A percentile compares a stretch with the other conserved stretches of the same genome.
phyloP scores from a whole-genome alignment of 2,797 vertebrate genomes.

The Lacerta agilis region DNA sequence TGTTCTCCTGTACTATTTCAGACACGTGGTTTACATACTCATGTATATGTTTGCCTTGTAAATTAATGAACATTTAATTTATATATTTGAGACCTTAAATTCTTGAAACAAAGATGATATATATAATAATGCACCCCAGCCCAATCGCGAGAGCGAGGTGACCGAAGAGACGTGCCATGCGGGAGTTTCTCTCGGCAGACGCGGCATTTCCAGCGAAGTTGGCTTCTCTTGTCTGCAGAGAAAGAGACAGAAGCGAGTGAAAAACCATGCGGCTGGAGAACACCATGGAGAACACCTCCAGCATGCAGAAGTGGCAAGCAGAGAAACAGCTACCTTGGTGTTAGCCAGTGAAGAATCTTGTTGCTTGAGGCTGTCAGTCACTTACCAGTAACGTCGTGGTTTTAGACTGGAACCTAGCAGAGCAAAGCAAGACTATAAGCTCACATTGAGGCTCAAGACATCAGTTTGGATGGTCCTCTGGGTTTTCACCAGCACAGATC shows the following conservation, averaged over 20 bases:
- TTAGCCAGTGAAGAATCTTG: neutral
- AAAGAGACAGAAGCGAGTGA: neutral
- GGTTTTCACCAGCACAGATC: neutral
- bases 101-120: neutral
- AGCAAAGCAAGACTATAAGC: no score
- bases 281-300: no score
- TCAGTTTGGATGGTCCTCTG: neutral
- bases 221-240: slow-evolving; percentile 11
- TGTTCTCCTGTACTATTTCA: no score
- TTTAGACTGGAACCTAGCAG: neutral
- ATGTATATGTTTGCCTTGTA: no score
- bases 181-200: neutral
- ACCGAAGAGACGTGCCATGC: neutral
- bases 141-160: neutral
- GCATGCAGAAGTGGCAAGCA: neutral
- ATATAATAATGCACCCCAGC: neutral
- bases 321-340: neutral
- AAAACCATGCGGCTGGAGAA: neutral
- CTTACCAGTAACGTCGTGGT: neutral
- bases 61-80: no score
- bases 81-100: no score
- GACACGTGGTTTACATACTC: no score
- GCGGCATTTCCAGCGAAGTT: neutral
- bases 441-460: neutral
- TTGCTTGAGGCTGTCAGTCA: neutral